phyloP scores from a whole-genome alignment of 2,797 vertebrate genomes.

The Odontamblyopus lacepedii region DNA sequence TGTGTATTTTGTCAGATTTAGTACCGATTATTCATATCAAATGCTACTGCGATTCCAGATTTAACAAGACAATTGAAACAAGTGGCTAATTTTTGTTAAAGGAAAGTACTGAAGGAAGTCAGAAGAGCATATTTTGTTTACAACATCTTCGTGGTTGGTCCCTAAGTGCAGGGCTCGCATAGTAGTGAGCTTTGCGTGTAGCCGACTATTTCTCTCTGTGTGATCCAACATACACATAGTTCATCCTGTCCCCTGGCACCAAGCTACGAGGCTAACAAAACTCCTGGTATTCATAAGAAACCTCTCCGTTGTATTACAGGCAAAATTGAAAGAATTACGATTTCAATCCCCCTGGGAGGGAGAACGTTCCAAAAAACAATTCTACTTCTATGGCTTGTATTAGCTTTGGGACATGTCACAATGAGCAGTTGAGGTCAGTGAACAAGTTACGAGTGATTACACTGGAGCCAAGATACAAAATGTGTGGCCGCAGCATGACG shows the following conservation, averaged over 20 bases:
- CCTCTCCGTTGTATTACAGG: conserved; percentile 34
- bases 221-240: conserved; percentile 57
- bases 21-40: conserved; percentile 38
- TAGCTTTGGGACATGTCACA: conserved; percentile 26
- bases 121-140: conserved; percentile 46
- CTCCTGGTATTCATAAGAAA: conserved; percentile 52
- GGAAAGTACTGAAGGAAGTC: conserved; percentile 33
- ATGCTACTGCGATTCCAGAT: conserved; percentile 23
- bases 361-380: conserved; percentile 36
- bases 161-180: conserved; percentile 60
- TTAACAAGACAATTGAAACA: conserved; percentile 8
- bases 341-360: conserved; percentile 28
- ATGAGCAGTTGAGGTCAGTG: conserved; percentile 23
- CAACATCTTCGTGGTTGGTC: conserved; percentile 67
- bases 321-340: conserved; percentile 26
- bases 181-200: conserved; percentile 50
- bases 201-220: conserved; percentile 43
- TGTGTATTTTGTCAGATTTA: conserved; percentile 14
- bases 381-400: conserved; percentile 24
- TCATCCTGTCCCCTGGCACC: conserved; percentile 46
- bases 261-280: conserved; percentile 41
- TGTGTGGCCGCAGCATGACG: conserved; percentile 39
- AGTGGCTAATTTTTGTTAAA: conserved; percentile 35
- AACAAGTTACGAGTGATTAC: conserved; percentile 22
- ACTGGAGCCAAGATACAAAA: conserved; percentile 18